A percentile compares a stretch with the other conserved stretches of the same genome.
Conservation (phyloP, 2,113 vertebrate species). For the Paedocypris sp. region DNA sequence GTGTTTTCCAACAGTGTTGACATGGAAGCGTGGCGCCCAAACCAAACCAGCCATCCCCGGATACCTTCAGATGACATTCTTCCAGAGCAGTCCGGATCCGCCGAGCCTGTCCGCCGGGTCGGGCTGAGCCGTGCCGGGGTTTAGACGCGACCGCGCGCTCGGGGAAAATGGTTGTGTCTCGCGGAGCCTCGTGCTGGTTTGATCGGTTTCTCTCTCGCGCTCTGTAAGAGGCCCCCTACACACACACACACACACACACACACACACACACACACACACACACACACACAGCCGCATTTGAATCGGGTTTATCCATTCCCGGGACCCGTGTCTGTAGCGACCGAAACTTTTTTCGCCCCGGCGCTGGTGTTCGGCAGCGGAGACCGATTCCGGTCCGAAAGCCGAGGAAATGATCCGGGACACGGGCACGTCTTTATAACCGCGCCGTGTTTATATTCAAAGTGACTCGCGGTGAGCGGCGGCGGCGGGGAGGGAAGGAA, state of each 20-base stretch:
- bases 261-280: constrained; percentile 32
- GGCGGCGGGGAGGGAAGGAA: constrained; percentile 57
- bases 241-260: constrained; percentile 28
- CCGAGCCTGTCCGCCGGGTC: constrained; percentile 28
- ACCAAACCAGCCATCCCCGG: constrained; percentile 15
- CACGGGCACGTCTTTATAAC: constrained; percentile 57
- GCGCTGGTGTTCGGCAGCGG: constrained; percentile 58
- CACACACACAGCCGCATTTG: constrained; percentile 31
- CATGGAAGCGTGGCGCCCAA: too few relatives aligned
- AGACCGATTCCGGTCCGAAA: constrained; percentile 73
- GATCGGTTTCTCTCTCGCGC: constrained; percentile 69
- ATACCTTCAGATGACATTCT: background rate
- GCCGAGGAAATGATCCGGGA: constrained; percentile 74
- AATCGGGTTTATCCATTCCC: constrained; percentile 54
- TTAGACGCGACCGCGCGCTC: constrained; percentile 65
- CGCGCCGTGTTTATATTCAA: constrained; percentile 61
- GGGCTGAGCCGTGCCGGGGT: constrained; percentile 75
- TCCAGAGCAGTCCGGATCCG: constrained; percentile 17
- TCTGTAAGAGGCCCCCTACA: constrained; percentile 63
- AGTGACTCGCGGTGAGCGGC: constrained; percentile 62
- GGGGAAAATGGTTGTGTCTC: constrained; percentile 93
- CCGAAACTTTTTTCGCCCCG: constrained; percentile 55
- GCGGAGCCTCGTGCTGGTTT: constrained; percentile 88
- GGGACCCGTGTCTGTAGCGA: constrained; percentile 55
- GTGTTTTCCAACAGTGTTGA: too few relatives aligned